Evolutionary conservation across 2,113 vertebrate genomes (phyloP).

Genomic region (Oryzias melastigma): DNA sequence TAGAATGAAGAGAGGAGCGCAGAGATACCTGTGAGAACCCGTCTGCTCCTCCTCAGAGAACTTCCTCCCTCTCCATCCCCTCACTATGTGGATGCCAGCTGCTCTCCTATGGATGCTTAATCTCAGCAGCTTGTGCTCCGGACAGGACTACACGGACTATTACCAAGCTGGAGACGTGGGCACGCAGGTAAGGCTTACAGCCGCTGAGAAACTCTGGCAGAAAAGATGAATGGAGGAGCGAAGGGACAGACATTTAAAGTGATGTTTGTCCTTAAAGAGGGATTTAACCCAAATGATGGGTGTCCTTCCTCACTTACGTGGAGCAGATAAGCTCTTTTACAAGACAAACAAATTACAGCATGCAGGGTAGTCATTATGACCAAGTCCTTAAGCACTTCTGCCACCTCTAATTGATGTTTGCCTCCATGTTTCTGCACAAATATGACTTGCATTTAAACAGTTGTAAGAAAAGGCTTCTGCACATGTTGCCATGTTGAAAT

Average conservation of each 20-base stretch:
- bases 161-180: conserved; percentile 60
- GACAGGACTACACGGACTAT: conserved; percentile 62
- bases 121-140: conserved; percentile 58
- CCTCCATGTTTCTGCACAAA: background rate
- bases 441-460: background rate
- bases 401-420: background rate
- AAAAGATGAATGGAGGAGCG: conserved; percentile 4
- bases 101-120: conserved; percentile 71
- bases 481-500: too few species aligned
- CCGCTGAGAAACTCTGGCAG: background rate
- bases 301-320: background rate
- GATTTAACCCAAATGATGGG: too few species aligned
- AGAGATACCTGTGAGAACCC: conserved; percentile 29
- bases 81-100: conserved; percentile 73
- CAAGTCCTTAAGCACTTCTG: background rate
- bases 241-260: background rate
- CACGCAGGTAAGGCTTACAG: conserved; percentile 56
- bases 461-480: too few species aligned
- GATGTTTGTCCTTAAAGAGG: too few species aligned
- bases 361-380: conserved; percentile 1
- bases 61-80: conserved; percentile 39
- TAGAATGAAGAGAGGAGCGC: conserved; percentile 62
- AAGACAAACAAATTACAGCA: conserved; percentile 3
- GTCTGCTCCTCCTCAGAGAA: conserved; percentile 25
- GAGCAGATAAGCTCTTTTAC: conserved; percentile 10